A percentile compares a stretch with the other conserved stretches of the same genome.
phyloP scores from a whole-genome alignment of 2,797 vertebrate genomes.

The Amblyraja radiata region DNA sequence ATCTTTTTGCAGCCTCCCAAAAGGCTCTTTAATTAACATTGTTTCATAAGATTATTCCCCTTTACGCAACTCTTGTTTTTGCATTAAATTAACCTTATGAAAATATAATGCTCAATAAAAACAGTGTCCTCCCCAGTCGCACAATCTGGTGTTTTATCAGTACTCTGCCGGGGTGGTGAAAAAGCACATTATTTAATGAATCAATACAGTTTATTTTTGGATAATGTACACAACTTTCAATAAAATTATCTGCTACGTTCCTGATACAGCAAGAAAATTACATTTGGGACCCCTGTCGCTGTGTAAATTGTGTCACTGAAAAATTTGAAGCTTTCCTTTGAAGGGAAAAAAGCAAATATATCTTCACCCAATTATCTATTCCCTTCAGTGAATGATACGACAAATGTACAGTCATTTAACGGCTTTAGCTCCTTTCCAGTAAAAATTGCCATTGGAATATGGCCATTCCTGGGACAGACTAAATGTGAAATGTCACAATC shows the following conservation, averaged over 20 bases:
- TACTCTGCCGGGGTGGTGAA: background rate
- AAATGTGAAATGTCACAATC: background rate
- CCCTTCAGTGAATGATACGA: background rate
- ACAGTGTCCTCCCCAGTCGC: background rate
- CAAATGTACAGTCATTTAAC: background rate
- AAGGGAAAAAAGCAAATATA: background rate
- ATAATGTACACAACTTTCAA: background rate
- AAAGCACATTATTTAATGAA: background rate
- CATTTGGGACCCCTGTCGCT: background rate
- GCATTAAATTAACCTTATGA: background rate
- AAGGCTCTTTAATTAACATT: background rate
- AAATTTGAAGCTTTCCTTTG: background rate
- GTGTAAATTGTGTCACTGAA: slow-evolving; percentile 8
- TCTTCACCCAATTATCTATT: background rate
- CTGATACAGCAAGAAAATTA: too few species aligned
- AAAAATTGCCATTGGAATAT: background rate
- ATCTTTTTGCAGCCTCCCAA: background rate
- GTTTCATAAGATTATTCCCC: background rate
- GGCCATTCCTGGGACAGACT: background rate
- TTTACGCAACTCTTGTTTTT: background rate
- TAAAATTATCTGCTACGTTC: background rate
- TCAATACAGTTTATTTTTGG: background rate
- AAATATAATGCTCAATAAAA: background rate
- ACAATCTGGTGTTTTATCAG: background rate
- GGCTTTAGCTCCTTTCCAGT: background rate